Base-by-base conservation (phyloP, 2,797 vertebrate species). In the Spinibarbus caldwelli region DNA sequence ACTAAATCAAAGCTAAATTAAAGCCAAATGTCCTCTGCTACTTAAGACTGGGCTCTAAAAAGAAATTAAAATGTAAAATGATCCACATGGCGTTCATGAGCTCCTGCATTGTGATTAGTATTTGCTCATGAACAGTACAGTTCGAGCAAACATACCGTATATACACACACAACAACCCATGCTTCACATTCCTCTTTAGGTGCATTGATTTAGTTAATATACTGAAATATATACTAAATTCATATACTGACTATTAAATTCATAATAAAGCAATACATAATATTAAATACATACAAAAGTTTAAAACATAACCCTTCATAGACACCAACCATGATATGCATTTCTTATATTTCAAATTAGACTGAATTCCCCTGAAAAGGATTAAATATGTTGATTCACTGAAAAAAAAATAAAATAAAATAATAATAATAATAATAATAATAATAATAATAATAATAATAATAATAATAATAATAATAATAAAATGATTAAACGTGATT, bases 1-100 rank as follows among this genome's bases (percentile, higher is more conserved):
- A 59, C 75, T 85, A 70, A 78, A 85, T 85, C 83, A 85, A 26
- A 45, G 36, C 49, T 36, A 85, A 78, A 85, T 79, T 85, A 85
- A 70, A 62, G 76, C 66, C 64, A 49, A 78, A 64, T 57, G 64
- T 84, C 47, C 38, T 70, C 49, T 26, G 62, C 17, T 10, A 66
- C 43, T 11, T 49, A n/a, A 80, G 26, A 45, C 59, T 67, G 43
- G 62, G 77, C 41, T 66, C 10, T 2, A 29, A 67, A 31, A 43
- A 19, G n/a, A 67, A n/a, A 66, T 47, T 3, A 21, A 6, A 26
- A 78, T 19, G 3, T 29, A 78, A 19, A 79, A 64, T 45, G 3
- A 62, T 15, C 41, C 78, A 14, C 43, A 47, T 34, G 62, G 1
- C 8, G 0, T 67, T 80, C 43, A 15, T 31, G 17, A 47, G 38